phyloP scores from a whole-genome alignment of 2,888 invertebrate species.

The Drosophila emarginata region DNA sequence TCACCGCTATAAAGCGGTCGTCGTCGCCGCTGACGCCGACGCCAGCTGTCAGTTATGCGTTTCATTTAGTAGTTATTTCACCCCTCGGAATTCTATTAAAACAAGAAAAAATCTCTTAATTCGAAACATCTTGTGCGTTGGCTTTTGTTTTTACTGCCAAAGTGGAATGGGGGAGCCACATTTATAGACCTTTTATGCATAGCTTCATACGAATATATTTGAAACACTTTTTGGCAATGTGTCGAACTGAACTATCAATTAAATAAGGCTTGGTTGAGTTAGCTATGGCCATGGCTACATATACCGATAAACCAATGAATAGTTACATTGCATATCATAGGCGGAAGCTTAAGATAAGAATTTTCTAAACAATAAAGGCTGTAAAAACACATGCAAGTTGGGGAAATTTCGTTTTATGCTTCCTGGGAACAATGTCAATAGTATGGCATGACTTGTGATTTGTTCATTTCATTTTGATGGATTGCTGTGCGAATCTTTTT shows the following conservation, averaged over 20 bases:
- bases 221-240: conserved; percentile 14
- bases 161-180: conserved; percentile 21
- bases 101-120: conserved; percentile 49
- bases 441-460: too few relatives aligned
- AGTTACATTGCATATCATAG: neutral
- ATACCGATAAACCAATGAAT: neutral
- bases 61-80: conserved; percentile 45
- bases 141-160: conserved; percentile 49
- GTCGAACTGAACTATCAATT: conserved; percentile 1
- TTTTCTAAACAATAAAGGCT: too few relatives aligned
- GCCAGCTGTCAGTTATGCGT: conserved; percentile 33
- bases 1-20: conserved; percentile 26
- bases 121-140: conserved; percentile 58
- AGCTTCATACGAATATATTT: conserved; percentile 10
- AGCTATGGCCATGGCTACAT: neutral
- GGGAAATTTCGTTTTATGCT: too few relatives aligned
- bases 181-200: conserved; percentile 29
- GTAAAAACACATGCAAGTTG: too few relatives aligned
- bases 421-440: too few relatives aligned
- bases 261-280: neutral
- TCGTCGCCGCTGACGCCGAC: conserved; percentile 27
- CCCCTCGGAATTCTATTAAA: conserved; percentile 64
- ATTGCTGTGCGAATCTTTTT: too few relatives aligned
- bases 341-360: neutral
- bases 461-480: too few relatives aligned